Evolutionary conservation across 2,113 vertebrate genomes (phyloP), one percentile per base, ranked within the genome.

Genomic region (Bungarus multicinctus): DNA sequence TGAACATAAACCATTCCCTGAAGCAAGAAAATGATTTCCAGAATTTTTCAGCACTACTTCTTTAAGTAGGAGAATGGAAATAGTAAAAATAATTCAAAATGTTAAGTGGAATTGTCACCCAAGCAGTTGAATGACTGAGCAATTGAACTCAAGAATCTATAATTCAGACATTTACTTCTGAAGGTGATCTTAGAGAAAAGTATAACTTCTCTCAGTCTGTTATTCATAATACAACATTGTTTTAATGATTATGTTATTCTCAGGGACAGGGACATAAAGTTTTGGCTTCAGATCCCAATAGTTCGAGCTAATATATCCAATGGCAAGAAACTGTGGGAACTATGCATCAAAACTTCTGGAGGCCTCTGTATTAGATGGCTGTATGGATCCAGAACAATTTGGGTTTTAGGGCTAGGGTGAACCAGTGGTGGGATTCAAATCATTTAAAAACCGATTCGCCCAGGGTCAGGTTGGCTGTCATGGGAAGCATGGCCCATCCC

Each of bases 1-100:
- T 50, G 14, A n/a, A 22, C 25, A 25, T 22, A 93, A 74, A 52
- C 34, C 54, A 53, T 53, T 90, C 47, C 53, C n/a, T 22, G 11
- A 60, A 93, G 93, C 91, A 53, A 55, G 50, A 27, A 20, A 74
- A 93, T 90, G 30, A 53, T 94, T 95, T 6, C 25, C 86, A 54
- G 12, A 45, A 3, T n/a, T 64, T 69, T 88, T 30, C 58, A 69
- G n/a, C 57, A 88, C 52, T 7, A 14, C 7, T 39, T 22, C 18
- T 87, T 25, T 60, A 11, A 20, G 34, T 45, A 43, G 39, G 34
- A 18, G 39, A 1, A 7, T 89, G 88, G 27, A 20, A 20, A 11
- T 52, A 58, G 8, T 22, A 58, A 20, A 47, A 23, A 58, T 3
- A 86, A 55, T 54, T 91, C 30, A 55, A 43, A 45, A 54, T 11